Evolutionary conservation across 2,797 vertebrate genomes (phyloP).

Genomic region (Pogoniulus pusillus): DNA sequence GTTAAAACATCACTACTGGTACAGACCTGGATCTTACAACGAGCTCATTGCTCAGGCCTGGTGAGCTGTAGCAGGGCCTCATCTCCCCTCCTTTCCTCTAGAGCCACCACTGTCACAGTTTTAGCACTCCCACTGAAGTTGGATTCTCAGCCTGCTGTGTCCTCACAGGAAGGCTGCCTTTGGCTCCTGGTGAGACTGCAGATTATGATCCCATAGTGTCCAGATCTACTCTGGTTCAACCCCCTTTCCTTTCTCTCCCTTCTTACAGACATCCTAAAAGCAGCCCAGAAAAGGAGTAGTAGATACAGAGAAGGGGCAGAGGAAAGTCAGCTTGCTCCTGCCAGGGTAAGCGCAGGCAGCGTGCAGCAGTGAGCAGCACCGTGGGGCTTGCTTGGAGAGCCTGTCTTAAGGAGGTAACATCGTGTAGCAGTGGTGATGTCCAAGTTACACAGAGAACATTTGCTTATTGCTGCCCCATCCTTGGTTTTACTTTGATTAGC

Average conservation of each 20-base stretch:
- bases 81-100: not conserved
- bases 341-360: not conserved
- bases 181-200: not conserved
- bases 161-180: slow-evolving; percentile 6
- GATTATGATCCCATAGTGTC: slow-evolving; percentile 9
- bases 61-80: not conserved
- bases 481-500: not conserved
- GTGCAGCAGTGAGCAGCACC: not conserved
- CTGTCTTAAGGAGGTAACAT: not conserved
- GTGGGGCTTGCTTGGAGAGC: not conserved
- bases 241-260: not conserved
- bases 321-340: not conserved
- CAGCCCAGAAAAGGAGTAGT: slow-evolving; percentile 23
- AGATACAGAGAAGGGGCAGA: slow-evolving; percentile 1
- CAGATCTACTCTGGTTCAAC: not conserved
- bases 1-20: slow-evolving; percentile 72
- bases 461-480: not conserved
- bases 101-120: slow-evolving; percentile 66
- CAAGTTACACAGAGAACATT: not conserved
- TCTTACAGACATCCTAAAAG: not conserved
- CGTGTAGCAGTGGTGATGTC: not conserved
- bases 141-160: slow-evolving; percentile 6
- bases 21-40: slow-evolving; percentile 71
- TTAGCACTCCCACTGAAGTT: not conserved
- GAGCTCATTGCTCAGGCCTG: slow-evolving; percentile 4